These are phyloP conservation scores for Priocnemis perturbator DNA, from an alignment of 2,888 invertebrate species.

Conservation along the genomic window DNA sequence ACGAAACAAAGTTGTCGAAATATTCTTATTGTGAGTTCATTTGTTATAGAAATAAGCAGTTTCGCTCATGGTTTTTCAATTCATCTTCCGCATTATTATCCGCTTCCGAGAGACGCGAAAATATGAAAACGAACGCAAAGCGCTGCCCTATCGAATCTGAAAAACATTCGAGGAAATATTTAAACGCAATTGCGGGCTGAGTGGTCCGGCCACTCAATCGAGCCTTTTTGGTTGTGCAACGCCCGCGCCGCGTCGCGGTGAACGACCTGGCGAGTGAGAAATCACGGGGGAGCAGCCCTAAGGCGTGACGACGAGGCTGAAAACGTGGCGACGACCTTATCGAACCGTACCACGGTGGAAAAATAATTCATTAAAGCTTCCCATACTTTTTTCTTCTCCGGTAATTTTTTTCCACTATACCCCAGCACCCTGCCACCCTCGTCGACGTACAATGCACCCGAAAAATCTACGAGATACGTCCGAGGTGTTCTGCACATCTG, in stretches of 20 bases:
- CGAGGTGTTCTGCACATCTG: neutral
- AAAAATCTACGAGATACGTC: neutral
- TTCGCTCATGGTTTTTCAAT: too few relatives aligned
- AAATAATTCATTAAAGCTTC: neutral
- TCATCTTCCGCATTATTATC: too few relatives aligned
- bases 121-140: neutral
- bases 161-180: too few relatives aligned
- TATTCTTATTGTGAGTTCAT: too few relatives aligned
- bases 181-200: slow-evolving; percentile 5
- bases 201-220: slow-evolving; percentile 28
- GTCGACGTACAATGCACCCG: neutral
- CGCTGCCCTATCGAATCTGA: too few relatives aligned
- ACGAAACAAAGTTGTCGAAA: too few relatives aligned
- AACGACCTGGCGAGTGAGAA: slow-evolving; percentile 11
- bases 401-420: neutral
- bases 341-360: neutral
- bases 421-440: neutral
- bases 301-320: neutral
- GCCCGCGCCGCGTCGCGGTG: slow-evolving; percentile 4
- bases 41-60: too few relatives aligned
- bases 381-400: neutral
- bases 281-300: slow-evolving; percentile 6
- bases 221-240: slow-evolving; percentile 21
- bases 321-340: slow-evolving; percentile 13
- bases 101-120: too few relatives aligned